phyloP scores from a whole-genome alignment of 1,140 invertebrate species.

The Bombus waltoni region DNA sequence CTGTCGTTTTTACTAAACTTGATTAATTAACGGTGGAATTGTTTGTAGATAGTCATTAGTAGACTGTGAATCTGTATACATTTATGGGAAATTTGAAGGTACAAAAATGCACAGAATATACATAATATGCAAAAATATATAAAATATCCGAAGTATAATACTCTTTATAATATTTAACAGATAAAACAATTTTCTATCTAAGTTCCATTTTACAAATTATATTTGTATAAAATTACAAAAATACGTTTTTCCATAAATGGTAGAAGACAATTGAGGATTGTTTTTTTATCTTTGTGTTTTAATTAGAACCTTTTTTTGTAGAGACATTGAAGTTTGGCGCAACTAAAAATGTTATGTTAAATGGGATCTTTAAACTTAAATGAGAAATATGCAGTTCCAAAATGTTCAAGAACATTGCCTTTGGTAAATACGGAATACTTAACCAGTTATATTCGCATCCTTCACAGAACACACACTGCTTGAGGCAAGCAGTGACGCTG shows the following conservation, averaged over 20 bases:
- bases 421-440: too few relatives aligned
- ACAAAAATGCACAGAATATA: too few relatives aligned
- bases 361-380: background rate
- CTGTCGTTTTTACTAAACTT: too few relatives aligned
- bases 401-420: background rate
- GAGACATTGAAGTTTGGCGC: background rate
- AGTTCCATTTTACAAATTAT: too few relatives aligned
- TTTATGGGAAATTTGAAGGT: too few relatives aligned
- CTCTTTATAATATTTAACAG: too few relatives aligned
- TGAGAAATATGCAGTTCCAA: background rate
- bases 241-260: background rate
- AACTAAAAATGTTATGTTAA: background rate
- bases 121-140: too few relatives aligned
- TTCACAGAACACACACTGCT: background rate
- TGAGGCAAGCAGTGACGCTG: background rate
- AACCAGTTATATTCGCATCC: background rate
- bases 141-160: too few relatives aligned
- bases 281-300: background rate
- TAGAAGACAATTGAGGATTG: background rate
- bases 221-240: too few relatives aligned
- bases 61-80: too few relatives aligned
- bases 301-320: background rate
- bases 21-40: background rate
- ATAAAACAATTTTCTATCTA: too few relatives aligned
- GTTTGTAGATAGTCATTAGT: background rate